Percentiles rank a stretch among this genome's conserved stretches.
Conservation (phyloP, 2,797 vertebrate genomes). For the Graptemys geographica region DNA sequence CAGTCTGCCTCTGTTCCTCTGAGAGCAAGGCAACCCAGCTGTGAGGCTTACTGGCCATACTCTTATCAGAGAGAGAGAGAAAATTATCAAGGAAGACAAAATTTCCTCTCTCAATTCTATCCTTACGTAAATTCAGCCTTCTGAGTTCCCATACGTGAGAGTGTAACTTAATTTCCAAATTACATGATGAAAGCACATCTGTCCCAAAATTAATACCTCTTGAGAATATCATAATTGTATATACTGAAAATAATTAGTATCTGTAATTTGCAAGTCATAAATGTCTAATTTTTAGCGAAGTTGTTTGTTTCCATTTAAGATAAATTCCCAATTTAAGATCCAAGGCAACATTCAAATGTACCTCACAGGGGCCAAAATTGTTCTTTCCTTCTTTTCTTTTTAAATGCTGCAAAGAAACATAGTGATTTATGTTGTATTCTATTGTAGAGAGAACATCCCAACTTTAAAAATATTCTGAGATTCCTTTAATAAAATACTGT, state of each 20-base stretch:
- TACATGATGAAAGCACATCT: constrained; percentile 79
- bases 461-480: constrained; percentile 31
- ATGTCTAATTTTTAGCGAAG: constrained; percentile 78
- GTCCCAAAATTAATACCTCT: constrained; percentile 80
- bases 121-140: constrained; percentile 74
- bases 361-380: constrained; percentile 46
- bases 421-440: constrained; percentile 7
- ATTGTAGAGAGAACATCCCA: neutral
- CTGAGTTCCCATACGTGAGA: constrained; percentile 76
- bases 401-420: neutral
- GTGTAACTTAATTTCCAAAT: constrained; percentile 79
- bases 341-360: constrained; percentile 61
- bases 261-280: constrained; percentile 80
- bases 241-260: constrained; percentile 80
- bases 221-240: constrained; percentile 79
- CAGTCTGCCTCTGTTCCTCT: constrained; percentile 63
- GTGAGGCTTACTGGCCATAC: constrained; percentile 73
- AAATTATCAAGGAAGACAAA: constrained; percentile 70
- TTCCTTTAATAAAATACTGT: neutral
- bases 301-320: constrained; percentile 79
- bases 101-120: constrained; percentile 72
- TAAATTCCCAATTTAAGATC: constrained; percentile 78
- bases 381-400: neutral
- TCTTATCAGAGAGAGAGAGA: constrained; percentile 65
- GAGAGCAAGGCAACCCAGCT: constrained; percentile 74